Percentiles rank a stretch among this genome's conserved stretches.
These are phyloP conservation scores for Murina feae DNA, from an alignment of 2,113 vertebrate genomes.

Conservation along the genomic window DNA sequence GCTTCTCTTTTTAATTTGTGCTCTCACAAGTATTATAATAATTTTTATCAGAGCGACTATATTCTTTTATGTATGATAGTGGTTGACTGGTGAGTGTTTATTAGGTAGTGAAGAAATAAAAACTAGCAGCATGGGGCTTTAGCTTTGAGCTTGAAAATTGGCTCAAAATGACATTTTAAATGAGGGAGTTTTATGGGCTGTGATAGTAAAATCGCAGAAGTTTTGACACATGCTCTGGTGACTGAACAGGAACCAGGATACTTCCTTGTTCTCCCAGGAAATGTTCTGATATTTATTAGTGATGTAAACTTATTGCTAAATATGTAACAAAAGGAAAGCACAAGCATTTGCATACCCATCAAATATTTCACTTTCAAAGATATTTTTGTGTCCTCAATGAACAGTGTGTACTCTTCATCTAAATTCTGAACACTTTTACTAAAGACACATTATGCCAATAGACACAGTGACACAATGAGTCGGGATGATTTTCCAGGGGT, in stretches of 20 bases:
- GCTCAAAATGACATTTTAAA: slow-evolving; percentile 20
- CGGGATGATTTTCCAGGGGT: background rate
- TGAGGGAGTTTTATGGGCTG: background rate
- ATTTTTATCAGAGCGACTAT: background rate
- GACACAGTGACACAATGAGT: background rate
- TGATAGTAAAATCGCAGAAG: background rate
- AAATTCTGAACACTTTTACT: slow-evolving; percentile 30
- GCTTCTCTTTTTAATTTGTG: background rate
- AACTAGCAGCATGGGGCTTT: background rate
- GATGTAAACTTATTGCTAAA: slow-evolving; percentile 50
- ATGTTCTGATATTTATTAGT: slow-evolving; percentile 49
- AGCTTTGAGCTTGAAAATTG: background rate
- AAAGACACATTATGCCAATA: slow-evolving; percentile 6
- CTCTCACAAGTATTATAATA: background rate
- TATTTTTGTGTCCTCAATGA: slow-evolving; percentile 25
- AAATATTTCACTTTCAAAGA: slow-evolving; percentile 32
- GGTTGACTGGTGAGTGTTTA: background rate
- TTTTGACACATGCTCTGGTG: background rate
- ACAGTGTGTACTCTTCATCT: slow-evolving; percentile 52
- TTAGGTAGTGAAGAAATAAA: background rate
- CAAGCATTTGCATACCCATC: slow-evolving; percentile 35
- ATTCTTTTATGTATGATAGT: background rate
- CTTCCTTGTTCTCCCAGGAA: slow-evolving; percentile 45
- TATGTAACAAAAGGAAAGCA: slow-evolving; percentile 37
- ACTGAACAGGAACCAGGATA: background rate